Base-by-base conservation (phyloP, 2,888 invertebrate genomes). In the Morinoia aosen region DNA sequence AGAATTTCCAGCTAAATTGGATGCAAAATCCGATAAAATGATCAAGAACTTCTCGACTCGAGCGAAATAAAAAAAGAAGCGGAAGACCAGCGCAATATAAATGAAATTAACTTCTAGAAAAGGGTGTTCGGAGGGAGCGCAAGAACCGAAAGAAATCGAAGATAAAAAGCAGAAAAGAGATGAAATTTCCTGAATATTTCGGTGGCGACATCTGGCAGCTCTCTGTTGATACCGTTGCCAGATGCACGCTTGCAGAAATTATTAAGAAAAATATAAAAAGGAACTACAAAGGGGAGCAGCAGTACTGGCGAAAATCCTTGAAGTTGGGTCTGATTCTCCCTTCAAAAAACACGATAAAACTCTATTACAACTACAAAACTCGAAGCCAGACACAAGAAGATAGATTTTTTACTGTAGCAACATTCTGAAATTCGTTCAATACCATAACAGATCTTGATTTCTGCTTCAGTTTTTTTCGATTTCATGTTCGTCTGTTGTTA, bases 91-190 rank as follows among this genome's bases (percentile, higher is more conserved):
- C 76, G 76, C 76, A 76, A 76, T 76, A 33, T 14, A 76, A 76
- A 76, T 76, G 76, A 76, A 76, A 76, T 76, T 76, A 76, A 76
- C 76, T 76, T 76, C 19, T 76, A 76, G 33, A 76, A 76, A 76
- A 76, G 76, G 25, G 76, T 25, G 76, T 76, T 33, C 8, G 25
- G 76, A 76, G 76, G 76, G 76, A 76, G 76, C 76, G 76, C 76
- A 33, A 76, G 76, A 76, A 76, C 25, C 76, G 25, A 33, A 76
- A 76, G 76, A 76, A 76, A 8, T 33, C 25, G 76, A 76, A 76
- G 8, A 16, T 76, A 33, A 76, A 16, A 76, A 76, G 10, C 76
- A 16, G 33, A 76, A 76, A 76, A 61, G 33, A 76, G 76, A 76
- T 76, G 76, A 76, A 76, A 76, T 76, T 76, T 76, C 76, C 33